phyloP scores from a whole-genome alignment of 2,113 vertebrate genomes.

The Thryonomys swinderianus region DNA sequence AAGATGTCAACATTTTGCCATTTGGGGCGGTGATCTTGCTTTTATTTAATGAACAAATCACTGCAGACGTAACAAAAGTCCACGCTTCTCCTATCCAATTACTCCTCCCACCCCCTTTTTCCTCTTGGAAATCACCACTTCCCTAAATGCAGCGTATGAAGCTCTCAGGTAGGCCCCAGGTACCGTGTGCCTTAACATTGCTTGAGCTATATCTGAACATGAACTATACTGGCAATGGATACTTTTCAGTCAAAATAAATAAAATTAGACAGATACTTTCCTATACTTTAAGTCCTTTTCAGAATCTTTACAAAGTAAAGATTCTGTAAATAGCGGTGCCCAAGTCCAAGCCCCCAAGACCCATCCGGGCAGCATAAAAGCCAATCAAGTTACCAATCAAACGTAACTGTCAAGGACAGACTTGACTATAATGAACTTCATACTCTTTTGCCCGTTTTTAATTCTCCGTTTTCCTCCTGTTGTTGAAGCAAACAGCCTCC shows the following conservation, averaged over 20 bases:
- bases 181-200: background rate
- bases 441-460: background rate
- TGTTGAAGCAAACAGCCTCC: background rate
- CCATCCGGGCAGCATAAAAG: background rate
- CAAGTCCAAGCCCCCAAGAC: background rate
- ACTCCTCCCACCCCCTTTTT: background rate
- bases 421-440: background rate
- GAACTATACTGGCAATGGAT: background rate
- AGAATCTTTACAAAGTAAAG: background rate
- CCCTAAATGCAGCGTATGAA: background rate
- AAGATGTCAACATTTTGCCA: background rate
- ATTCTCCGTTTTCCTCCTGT: no score
- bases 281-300: background rate
- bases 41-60: conserved; percentile 21
- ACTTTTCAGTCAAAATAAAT: background rate
- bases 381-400: background rate
- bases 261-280: background rate
- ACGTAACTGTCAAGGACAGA: background rate
- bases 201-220: conserved; percentile 1
- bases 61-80: background rate
- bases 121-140: background rate
- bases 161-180: background rate
- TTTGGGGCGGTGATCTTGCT: background rate
- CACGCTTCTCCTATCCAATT: background rate
- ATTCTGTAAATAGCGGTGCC: background rate